These are phyloP conservation scores for Porites evermanni DNA, from an alignment of 92 coral and sea anemone genomes.

Conservation along the genomic window DNA sequence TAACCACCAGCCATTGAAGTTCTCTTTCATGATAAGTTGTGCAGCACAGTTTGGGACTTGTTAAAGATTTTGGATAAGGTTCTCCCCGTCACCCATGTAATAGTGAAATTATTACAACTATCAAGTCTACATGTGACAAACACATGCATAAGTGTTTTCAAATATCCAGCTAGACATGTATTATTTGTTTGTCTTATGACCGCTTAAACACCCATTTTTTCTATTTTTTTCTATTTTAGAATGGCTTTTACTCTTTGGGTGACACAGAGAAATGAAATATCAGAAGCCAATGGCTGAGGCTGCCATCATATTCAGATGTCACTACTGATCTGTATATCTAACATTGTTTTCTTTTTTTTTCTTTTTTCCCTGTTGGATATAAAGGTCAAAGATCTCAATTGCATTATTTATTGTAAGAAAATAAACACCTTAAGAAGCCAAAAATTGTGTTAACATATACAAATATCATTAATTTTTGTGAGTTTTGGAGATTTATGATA, in stretches of 20 bases:
- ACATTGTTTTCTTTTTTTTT: not conserved
- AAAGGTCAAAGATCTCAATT: not conserved
- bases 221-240: constrained; percentile 3
- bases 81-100: too few relatives aligned
- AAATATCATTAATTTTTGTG: not conserved
- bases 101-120: too few relatives aligned
- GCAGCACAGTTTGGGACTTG: too few relatives aligned
- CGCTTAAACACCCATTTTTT: not conserved
- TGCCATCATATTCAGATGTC: not conserved
- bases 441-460: not conserved
- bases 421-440: not conserved
- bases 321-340: not conserved
- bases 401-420: constrained; percentile 20
- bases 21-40: too few relatives aligned
- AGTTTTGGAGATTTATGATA: not conserved
- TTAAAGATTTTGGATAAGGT: too few relatives aligned
- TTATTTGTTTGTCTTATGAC: not conserved
- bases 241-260: constrained; percentile 44
- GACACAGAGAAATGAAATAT: constrained; percentile 43
- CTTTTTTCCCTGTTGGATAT: not conserved
- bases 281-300: constrained; percentile 25
- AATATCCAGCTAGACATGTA: not conserved
- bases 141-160: too few relatives aligned
- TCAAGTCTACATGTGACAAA: too few relatives aligned
- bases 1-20: too few relatives aligned